These are phyloP conservation scores for Dysdera silvatica DNA, from an alignment of 1,140 invertebrate genomes.

Conservation along the genomic window DNA sequence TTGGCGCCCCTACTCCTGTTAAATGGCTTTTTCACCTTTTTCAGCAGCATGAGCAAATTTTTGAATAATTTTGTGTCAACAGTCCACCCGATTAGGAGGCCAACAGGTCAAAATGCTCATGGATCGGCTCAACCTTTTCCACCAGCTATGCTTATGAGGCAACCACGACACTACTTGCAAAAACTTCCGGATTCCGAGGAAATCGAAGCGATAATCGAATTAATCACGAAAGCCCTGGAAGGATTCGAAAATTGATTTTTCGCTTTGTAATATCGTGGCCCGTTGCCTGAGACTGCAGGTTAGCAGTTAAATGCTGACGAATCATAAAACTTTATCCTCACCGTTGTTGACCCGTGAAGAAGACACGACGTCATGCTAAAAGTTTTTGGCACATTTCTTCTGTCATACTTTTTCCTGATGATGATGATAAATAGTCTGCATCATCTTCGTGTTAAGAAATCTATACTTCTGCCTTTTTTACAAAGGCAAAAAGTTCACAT, in stretches of 20 bases:
- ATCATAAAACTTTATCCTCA: too few species aligned
- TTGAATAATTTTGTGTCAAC: slow-evolving; percentile 16
- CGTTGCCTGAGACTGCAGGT: too few species aligned
- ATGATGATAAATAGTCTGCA: too few species aligned
- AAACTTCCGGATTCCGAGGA: slow-evolving; percentile 9
- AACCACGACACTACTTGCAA: slow-evolving; percentile 16
- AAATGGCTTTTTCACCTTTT: slow-evolving; percentile 19
- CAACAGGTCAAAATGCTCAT: slow-evolving; percentile 4
- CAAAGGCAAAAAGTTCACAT: too few species aligned
- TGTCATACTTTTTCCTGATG: too few species aligned
- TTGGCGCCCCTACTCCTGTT: slow-evolving; percentile 22
- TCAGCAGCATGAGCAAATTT: slow-evolving; percentile 23
- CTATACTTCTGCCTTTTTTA: too few species aligned
- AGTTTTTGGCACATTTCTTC: too few species aligned
- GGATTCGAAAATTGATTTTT: slow-evolving; percentile 15
- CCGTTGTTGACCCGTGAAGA: too few species aligned
- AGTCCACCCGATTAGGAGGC: slow-evolving; percentile 5
- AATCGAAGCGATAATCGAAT: slow-evolving; percentile 9
- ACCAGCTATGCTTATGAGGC: slow-evolving; percentile 10
- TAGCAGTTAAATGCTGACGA: too few species aligned
- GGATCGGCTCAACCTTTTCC: slow-evolving; percentile 2
- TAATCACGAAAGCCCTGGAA: slow-evolving; percentile 18
- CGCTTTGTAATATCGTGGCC: too few species aligned
- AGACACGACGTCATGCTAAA: too few species aligned
- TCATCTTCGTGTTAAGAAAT: too few species aligned